phyloP scores from a whole-genome alignment of 2,888 invertebrate species.

The Aproaerema taeniolella region DNA sequence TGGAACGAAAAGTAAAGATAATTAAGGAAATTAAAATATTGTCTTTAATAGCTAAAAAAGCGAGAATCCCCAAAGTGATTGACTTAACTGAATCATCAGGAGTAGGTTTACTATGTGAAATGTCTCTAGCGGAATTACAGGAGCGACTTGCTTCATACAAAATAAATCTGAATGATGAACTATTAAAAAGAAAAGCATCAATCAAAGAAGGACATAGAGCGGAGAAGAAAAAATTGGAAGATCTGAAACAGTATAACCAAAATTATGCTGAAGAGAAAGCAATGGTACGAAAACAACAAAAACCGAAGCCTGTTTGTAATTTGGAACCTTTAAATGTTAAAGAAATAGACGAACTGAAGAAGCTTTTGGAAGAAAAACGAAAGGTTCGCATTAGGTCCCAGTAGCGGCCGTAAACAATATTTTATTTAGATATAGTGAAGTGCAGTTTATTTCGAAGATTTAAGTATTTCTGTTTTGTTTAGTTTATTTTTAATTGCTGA shows the following conservation, averaged over 20 bases:
- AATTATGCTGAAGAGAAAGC: slow-evolving; percentile 50
- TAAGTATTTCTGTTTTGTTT: no score
- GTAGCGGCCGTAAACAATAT: no score
- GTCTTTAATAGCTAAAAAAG: slow-evolving; percentile 66
- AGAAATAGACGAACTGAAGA: slow-evolving; percentile 66
- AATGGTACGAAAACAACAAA: slow-evolving; percentile 30
- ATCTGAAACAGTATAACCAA: slow-evolving; percentile 59
- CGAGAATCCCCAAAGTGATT: slow-evolving; percentile 69
- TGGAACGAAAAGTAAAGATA: slow-evolving; percentile 64
- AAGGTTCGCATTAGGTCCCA: slow-evolving; percentile 45
- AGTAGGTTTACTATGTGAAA: slow-evolving; percentile 79
- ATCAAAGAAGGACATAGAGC: slow-evolving; percentile 61
- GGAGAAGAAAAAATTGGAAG: slow-evolving; percentile 63
- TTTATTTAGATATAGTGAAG: no score
- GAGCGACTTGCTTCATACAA: slow-evolving; percentile 71
- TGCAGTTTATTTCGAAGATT: no score
- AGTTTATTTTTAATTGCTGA: no score
- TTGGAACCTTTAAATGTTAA: slow-evolving; percentile 35
- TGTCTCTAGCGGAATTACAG: slow-evolving; percentile 80
- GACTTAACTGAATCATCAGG: slow-evolving; percentile 78
- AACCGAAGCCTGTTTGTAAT: slow-evolving; percentile 9
- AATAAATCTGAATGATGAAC: slow-evolving; percentile 68
- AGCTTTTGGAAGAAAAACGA: slow-evolving; percentile 66
- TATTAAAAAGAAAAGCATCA: slow-evolving; percentile 61
- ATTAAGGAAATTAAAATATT: slow-evolving; percentile 72